Evolutionary conservation across 2,797 vertebrate genomes (phyloP).

Genomic region (Rhinogobio ventralis): DNA sequence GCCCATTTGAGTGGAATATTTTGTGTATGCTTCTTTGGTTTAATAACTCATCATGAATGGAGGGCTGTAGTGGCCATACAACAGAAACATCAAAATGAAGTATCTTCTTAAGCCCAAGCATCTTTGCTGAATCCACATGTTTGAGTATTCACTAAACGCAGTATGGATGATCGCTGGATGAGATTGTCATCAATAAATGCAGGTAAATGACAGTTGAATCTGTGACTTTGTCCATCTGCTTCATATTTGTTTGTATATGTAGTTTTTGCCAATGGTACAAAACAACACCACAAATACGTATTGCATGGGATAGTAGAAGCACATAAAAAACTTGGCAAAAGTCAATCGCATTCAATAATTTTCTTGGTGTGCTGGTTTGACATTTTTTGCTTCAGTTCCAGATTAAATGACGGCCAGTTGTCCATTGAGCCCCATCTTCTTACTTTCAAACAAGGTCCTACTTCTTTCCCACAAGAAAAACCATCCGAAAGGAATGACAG

Average conservation of each 20-base stretch:
- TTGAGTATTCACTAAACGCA: neutral
- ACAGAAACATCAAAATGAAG: neutral
- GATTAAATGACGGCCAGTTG: neutral
- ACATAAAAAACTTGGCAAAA: neutral
- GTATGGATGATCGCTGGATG: neutral
- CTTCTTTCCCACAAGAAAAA: neutral
- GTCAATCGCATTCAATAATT: neutral
- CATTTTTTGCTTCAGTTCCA: neutral
- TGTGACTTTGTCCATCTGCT: neutral
- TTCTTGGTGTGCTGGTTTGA: neutral
- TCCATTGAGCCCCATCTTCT: neutral
- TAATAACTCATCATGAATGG: neutral
- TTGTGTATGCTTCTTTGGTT: neutral
- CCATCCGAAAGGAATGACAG: neutral
- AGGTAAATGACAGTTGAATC: neutral
- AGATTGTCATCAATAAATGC: neutral
- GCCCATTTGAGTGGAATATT: neutral
- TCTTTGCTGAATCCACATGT: neutral
- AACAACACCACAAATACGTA: neutral
- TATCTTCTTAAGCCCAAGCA: neutral
- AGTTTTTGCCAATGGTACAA: neutral
- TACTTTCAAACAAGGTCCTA: neutral
- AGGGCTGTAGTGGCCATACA: neutral
- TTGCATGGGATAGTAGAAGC: neutral
- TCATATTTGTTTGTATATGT: neutral